phyloP scores from a whole-genome alignment of 2,797 vertebrate genomes.

The Hephaestus fuliginosus region DNA sequence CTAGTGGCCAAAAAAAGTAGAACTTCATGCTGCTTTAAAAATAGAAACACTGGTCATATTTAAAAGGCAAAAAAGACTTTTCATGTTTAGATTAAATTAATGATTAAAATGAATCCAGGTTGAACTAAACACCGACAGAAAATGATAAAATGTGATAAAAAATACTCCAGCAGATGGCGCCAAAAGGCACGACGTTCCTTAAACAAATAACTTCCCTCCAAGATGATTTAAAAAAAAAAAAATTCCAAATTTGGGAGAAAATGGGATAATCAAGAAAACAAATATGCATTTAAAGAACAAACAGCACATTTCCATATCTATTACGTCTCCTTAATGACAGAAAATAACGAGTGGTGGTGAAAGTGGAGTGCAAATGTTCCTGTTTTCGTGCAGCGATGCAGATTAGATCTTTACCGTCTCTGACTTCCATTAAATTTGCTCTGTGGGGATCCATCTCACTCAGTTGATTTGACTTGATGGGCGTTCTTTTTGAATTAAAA shows the following conservation, averaged over 20 bases:
- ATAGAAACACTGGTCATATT: not conserved
- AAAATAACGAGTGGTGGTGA: not conserved
- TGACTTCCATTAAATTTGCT: constrained; percentile 37
- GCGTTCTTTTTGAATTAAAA: constrained; percentile 49
- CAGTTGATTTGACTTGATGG: constrained; percentile 34
- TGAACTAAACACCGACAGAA: not conserved
- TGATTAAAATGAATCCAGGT: not conserved
- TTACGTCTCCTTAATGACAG: constrained; percentile 20
- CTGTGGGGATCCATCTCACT: constrained; percentile 41
- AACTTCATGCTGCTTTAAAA: not conserved
- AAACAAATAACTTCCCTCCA: not conserved
- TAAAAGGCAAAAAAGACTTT: not conserved
- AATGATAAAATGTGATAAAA: not conserved
- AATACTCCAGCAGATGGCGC: too few relatives aligned
- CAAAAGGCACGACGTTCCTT: not conserved
- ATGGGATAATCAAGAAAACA: constrained; percentile 32
- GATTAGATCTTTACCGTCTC: constrained; percentile 36
- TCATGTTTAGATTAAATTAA: not conserved
- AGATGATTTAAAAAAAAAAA: not conserved
- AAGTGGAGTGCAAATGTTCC: not conserved
- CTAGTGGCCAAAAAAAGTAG: not conserved
- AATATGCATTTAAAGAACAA: constrained; percentile 23
- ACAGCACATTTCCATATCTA: constrained; percentile 30
- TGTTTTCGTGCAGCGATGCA: constrained; percentile 5
- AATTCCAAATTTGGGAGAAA: constrained; percentile 16